phyloP scores from a whole-genome alignment of 1,140 invertebrate species.

The Drosophila yakuba region DNA sequence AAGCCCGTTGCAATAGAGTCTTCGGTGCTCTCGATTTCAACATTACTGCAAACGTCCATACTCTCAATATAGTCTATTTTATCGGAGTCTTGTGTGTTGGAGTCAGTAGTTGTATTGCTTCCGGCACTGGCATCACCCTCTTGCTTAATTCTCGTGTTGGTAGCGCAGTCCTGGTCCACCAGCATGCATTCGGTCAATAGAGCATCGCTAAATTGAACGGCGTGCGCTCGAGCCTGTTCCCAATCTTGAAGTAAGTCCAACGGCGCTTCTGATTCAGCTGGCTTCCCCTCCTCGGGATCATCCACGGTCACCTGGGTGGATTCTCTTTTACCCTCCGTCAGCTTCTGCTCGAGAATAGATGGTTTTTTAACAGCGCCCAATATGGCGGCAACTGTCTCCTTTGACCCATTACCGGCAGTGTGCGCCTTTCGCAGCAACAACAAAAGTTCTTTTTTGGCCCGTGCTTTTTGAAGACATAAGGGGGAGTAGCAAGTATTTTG shows the following conservation, averaged over 20 bases:
- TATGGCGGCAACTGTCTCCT: conserved; percentile 84
- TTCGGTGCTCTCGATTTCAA: conserved; percentile 80
- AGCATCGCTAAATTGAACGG: conserved; percentile 59
- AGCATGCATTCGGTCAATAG: conserved; percentile 55
- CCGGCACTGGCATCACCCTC: conserved; percentile 36
- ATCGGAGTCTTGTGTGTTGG: conserved; percentile 67
- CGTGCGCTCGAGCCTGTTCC: conserved; percentile 67
- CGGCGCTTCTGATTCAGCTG: conserved; percentile 64
- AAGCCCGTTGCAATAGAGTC: conserved; percentile 58
- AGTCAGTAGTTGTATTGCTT: conserved; percentile 35
- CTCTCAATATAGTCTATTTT: conserved; percentile 81
- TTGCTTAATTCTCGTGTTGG: conserved; percentile 36
- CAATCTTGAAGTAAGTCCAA: conserved; percentile 79
- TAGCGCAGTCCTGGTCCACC: background rate
- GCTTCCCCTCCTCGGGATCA: conserved; percentile 72
- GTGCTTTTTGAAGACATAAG: conserved; percentile 89
- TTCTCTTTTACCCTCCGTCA: conserved; percentile 84
- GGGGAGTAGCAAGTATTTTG: conserved; percentile 91
- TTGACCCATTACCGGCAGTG: conserved; percentile 81
- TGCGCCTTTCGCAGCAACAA: conserved; percentile 88
- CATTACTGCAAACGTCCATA: conserved; percentile 82
- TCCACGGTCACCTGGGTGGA: conserved; percentile 54
- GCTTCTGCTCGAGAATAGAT: conserved; percentile 86
- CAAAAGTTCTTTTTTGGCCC: conserved; percentile 89
- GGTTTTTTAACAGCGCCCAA: conserved; percentile 84